These are phyloP conservation scores for Pseudomugil gertrudae DNA, from an alignment of 2,797 vertebrate species.

Conservation along the genomic window DNA sequence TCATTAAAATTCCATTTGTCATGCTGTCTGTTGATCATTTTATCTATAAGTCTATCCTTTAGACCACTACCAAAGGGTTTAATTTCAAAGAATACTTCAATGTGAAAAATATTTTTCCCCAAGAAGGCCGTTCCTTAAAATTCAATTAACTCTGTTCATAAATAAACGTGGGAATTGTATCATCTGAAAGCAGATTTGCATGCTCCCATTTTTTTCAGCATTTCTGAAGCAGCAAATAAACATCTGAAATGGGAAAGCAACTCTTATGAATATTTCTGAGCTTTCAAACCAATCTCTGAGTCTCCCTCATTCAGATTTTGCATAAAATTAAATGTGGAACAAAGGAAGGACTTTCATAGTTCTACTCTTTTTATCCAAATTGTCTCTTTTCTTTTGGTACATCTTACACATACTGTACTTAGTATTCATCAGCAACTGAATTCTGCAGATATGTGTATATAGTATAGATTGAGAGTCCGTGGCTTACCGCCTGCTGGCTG, in stretches of 20 bases:
- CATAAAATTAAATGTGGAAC: constrained; percentile 62
- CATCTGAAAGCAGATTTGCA: constrained; percentile 77
- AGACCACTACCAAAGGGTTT: constrained; percentile 89
- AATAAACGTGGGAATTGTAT: constrained; percentile 77
- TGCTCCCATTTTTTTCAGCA: constrained; percentile 45
- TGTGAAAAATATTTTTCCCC: constrained; percentile 54
- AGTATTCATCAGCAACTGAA: constrained; percentile 63
- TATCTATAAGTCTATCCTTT: constrained; percentile 90
- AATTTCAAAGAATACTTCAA: constrained; percentile 90
- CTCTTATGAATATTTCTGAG: constrained; percentile 69
- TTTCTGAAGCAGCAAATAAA: constrained; percentile 67
- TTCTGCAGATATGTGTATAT: constrained; percentile 34
- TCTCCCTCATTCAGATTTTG: constrained; percentile 54
- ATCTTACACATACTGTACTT: constrained; percentile 49
- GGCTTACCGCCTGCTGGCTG: constrained; percentile 45
- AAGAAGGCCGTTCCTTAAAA: constrained; percentile 73
- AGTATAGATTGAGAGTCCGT: constrained; percentile 10
- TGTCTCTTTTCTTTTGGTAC: constrained; percentile 32
- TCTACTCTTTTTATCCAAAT: constrained; percentile 49
- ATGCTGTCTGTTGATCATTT: constrained; percentile 89
- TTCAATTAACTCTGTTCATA: constrained; percentile 79
- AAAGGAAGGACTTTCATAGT: constrained; percentile 58
- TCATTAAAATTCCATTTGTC: constrained; percentile 97
- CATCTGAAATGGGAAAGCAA: constrained; percentile 67
- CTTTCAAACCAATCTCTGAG: constrained; percentile 52